These are phyloP conservation scores for Eupithecia abbreviata DNA, from an alignment of 2,888 invertebrate genomes.

Conservation along the genomic window DNA sequence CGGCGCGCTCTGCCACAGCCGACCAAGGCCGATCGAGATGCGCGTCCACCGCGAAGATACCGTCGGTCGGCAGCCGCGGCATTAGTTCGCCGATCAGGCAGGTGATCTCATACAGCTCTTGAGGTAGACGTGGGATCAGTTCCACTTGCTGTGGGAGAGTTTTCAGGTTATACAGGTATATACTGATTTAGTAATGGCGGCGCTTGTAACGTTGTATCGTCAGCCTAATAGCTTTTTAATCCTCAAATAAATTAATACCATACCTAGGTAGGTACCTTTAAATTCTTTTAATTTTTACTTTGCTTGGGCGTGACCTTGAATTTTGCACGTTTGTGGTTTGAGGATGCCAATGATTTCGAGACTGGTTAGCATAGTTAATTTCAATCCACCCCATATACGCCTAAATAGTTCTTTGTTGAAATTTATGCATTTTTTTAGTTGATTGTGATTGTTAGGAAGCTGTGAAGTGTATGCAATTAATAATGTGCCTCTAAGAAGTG, in stretches of 20 bases:
- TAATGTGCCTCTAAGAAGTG: not conserved
- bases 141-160: slow-evolving; percentile 86
- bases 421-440: not conserved
- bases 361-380: not conserved
- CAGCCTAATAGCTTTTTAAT: no score
- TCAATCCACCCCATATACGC: not conserved
- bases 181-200: not conserved
- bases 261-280: no score
- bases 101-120: slow-evolving; percentile 98
- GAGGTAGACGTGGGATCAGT: slow-evolving; percentile 94
- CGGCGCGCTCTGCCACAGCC: slow-evolving; percentile 92
- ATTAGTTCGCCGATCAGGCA: slow-evolving; percentile 98
- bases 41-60: slow-evolving; percentile 96
- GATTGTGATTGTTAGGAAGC: not conserved
- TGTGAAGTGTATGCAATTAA: not conserved
- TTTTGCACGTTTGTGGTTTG: not conserved
- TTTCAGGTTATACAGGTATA: not conserved
- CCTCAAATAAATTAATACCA: no score
- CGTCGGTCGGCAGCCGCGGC: slow-evolving; percentile 97
- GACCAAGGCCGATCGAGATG: slow-evolving; percentile 90
- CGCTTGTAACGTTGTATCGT: no score
- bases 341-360: not conserved
- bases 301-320: no score
- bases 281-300: no score
- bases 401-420: not conserved